Conservation (phyloP, 2,888 invertebrate genomes). For the Heliconius sara region DNA sequence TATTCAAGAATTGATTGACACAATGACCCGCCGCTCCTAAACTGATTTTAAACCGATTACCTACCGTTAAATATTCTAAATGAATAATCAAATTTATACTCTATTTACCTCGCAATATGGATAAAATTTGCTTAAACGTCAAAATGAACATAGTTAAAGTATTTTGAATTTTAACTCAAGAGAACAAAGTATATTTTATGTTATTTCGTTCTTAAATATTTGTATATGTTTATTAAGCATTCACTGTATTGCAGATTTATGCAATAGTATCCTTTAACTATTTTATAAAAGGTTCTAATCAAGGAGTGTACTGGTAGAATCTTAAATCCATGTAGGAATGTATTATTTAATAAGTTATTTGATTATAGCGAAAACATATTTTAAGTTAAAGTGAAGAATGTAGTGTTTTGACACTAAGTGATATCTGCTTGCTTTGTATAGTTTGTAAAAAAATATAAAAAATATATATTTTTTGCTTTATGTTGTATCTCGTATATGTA, state of each 20-base stretch:
- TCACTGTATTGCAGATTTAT: slow-evolving; percentile 46
- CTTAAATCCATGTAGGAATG: background rate
- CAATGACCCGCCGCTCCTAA: slow-evolving; percentile 51
- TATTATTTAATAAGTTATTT: background rate
- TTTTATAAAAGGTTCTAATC: slow-evolving; percentile 45
- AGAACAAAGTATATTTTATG: slow-evolving; percentile 8
- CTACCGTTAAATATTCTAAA: slow-evolving; percentile 9
- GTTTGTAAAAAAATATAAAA: too few species aligned
- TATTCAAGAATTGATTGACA: slow-evolving; percentile 51
- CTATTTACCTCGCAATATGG: background rate
- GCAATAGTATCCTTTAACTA: slow-evolving; percentile 46
- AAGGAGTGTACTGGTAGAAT: slow-evolving; percentile 30
- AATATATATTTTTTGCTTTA: too few species aligned
- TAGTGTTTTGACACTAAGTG: background rate
- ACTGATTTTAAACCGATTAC: slow-evolving; percentile 48
- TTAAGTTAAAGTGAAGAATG: background rate
- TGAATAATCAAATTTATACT: background rate
- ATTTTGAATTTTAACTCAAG: background rate
- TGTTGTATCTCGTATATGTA: too few species aligned
- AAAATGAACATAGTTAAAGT: background rate
- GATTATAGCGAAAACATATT: background rate
- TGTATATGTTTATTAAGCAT: slow-evolving; percentile 32
- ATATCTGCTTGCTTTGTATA: too few species aligned
- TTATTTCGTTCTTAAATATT: slow-evolving; percentile 9
- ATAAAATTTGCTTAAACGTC: slow-evolving; percentile 22